A percentile compares a stretch with the other conserved stretches of the same genome.
Evolutionary conservation across 2,888 invertebrate species (phyloP).

Genomic region (Dynastes hyllus): DNA sequence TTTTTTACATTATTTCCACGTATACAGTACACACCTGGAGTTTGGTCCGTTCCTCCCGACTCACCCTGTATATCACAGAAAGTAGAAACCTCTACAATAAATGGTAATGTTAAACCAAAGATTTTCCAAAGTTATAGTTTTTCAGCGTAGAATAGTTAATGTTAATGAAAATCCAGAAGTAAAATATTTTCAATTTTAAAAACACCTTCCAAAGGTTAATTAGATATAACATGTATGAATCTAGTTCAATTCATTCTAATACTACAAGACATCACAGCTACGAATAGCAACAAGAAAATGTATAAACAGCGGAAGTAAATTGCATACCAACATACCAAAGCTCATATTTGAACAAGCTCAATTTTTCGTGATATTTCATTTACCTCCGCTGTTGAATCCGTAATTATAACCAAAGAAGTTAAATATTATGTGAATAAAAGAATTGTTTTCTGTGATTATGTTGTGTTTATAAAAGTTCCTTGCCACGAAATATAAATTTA

Average conservation of each 20-base stretch:
- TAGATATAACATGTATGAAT: too few relatives aligned
- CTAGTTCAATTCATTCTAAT: neutral
- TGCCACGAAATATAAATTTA: constrained; percentile 47
- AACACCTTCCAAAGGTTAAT: neutral
- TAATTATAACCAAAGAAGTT: constrained; percentile 32
- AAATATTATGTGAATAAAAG: constrained; percentile 24
- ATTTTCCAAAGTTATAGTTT: neutral
- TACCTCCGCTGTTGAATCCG: constrained; percentile 4
- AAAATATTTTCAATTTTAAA: neutral
- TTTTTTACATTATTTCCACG: too few relatives aligned
- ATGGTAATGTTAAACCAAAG: neutral
- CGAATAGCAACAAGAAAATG: neutral
- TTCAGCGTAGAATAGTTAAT: too few relatives aligned
- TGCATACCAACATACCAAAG: neutral
- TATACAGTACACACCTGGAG: too few relatives aligned
- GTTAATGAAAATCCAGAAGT: too few relatives aligned
- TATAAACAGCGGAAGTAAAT: neutral
- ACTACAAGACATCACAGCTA: neutral
- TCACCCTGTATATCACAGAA: too few relatives aligned
- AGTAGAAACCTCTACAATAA: neutral
- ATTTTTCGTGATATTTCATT: constrained; percentile 5
- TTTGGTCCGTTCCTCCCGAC: too few relatives aligned
- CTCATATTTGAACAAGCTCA: neutral
- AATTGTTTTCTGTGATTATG: constrained; percentile 42
- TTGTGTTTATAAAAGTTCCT: constrained; percentile 46